Percentiles rank a stretch among this genome's conserved stretches.
These are phyloP conservation scores for Caenorhabditis doughertyi DNA, from an alignment of 2,888 invertebrate species.

Conservation along the genomic window DNA sequence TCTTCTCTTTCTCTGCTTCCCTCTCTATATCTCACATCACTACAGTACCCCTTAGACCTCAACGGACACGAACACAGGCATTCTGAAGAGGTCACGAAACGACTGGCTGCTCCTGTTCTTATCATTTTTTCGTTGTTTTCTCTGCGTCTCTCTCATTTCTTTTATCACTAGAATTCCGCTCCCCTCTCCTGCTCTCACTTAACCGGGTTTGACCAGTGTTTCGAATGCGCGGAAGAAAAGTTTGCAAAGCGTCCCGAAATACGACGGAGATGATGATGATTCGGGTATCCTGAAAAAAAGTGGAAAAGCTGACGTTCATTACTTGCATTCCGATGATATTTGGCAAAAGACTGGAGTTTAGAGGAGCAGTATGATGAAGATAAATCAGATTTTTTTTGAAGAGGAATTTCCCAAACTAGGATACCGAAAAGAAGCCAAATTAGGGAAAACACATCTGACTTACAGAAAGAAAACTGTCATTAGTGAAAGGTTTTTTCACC, in stretches of 20 bases:
- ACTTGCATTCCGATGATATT: constrained; percentile 28
- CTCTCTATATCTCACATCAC: constrained; percentile 16
- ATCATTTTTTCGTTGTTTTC: constrained; percentile 38
- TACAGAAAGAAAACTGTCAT: too few relatives aligned
- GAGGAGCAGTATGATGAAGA: too few relatives aligned
- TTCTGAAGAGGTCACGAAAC: constrained; percentile 63
- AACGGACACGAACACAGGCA: constrained; percentile 54
- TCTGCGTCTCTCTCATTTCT: constrained; percentile 14
- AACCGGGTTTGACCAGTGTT: constrained; percentile 52
- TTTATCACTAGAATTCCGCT: not conserved
- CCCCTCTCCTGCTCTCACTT: not conserved
- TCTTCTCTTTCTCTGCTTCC: not conserved
- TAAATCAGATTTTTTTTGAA: too few relatives aligned
- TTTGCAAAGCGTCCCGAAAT: constrained; percentile 47
- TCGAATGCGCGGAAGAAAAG: constrained; percentile 53
- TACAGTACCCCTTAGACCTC: constrained; percentile 20
- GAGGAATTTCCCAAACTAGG: too few relatives aligned
- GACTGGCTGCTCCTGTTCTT: constrained; percentile 55
- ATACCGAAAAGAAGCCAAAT: too few relatives aligned
- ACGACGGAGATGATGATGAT: not conserved
- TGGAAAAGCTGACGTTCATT: not conserved
- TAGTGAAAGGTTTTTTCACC: too few relatives aligned
- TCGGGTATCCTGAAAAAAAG: too few relatives aligned
- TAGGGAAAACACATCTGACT: too few relatives aligned
- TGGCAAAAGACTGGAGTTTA: too few relatives aligned